These are phyloP conservation scores for Aphrophora alni DNA, from an alignment of 2,888 invertebrate genomes.

Conservation along the genomic window DNA sequence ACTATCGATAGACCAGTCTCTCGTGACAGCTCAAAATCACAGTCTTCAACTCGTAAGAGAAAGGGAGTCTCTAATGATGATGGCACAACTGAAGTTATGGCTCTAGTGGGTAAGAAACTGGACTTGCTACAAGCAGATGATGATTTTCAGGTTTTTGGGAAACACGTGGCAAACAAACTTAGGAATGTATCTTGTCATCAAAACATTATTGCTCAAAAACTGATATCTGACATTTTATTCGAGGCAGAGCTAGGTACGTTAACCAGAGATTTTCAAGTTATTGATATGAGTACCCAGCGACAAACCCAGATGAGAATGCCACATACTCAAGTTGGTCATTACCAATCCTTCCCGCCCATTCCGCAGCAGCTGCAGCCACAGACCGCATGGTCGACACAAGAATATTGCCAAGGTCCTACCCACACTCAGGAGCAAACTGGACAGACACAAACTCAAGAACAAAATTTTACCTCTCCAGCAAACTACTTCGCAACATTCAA, in stretches of 20 bases:
- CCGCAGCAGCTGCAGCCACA: constrained; percentile 38
- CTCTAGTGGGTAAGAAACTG: constrained; percentile 28
- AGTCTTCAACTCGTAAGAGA: constrained; percentile 31
- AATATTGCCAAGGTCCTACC: constrained; percentile 41
- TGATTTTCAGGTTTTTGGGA: constrained; percentile 45
- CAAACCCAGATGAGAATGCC: constrained; percentile 27
- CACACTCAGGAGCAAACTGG: constrained; percentile 43
- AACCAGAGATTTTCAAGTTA: constrained; percentile 25
- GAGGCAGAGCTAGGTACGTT: constrained; percentile 39
- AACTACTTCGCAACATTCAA: constrained; percentile 46
- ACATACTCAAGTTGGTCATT: constrained; percentile 35
- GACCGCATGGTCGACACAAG: constrained; percentile 43
- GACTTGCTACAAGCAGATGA: constrained; percentile 45
- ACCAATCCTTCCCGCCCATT: constrained; percentile 41
- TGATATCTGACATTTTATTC: constrained; percentile 39
- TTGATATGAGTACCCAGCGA: constrained; percentile 43
- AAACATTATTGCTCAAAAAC: constrained; percentile 42
- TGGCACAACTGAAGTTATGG: constrained; percentile 47
- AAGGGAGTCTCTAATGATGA: constrained; percentile 43
- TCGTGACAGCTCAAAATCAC: constrained; percentile 18
- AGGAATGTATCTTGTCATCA: constrained; percentile 42
- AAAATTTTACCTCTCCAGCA: too few species aligned
- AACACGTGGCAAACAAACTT: constrained; percentile 46
- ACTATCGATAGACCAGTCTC: neutral
- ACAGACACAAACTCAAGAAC: too few species aligned